phyloP scores from a whole-genome alignment of 1,140 invertebrate genomes.

The Andrena cerasifolii region DNA sequence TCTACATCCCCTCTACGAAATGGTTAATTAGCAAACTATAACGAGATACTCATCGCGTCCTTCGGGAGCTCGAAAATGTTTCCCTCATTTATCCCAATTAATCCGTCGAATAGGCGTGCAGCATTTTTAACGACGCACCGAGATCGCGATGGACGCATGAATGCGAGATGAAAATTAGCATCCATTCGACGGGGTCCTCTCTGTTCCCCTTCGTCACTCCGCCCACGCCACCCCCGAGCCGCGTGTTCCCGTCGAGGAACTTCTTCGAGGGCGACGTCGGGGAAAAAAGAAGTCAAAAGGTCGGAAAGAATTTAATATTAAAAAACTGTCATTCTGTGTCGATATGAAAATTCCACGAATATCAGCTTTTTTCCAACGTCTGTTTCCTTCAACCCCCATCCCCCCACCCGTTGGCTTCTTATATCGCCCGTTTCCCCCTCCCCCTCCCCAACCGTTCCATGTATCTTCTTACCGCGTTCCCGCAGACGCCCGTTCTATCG shows the following conservation, averaged over 20 bases:
- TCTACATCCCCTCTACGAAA: too few relatives aligned
- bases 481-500: slow-evolving; percentile 35
- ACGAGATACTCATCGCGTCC: too few relatives aligned
- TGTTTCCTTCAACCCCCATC: slow-evolving; percentile 60
- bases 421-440: slow-evolving; percentile 42
- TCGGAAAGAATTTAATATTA: slow-evolving; percentile 81
- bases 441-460: background rate
- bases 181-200: slow-evolving; percentile 14
- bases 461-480: slow-evolving; percentile 3
- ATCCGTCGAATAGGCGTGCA: too few relatives aligned
- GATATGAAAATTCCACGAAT: slow-evolving; percentile 82
- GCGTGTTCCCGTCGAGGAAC: slow-evolving; percentile 40
- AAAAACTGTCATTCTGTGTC: slow-evolving; percentile 81
- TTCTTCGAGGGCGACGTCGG: slow-evolving; percentile 48
- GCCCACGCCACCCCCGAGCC: slow-evolving; percentile 23
- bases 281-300: slow-evolving; percentile 70
- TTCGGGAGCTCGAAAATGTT: too few relatives aligned
- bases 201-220: slow-evolving; percentile 1
- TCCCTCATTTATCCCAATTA: too few relatives aligned
- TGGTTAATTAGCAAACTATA: too few relatives aligned
- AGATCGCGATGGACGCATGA: too few relatives aligned
- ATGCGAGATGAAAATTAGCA: slow-evolving; percentile 60
- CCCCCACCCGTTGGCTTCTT: slow-evolving; percentile 33
- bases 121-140: too few relatives aligned
- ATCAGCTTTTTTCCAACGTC: slow-evolving; percentile 70